phyloP scores from a whole-genome alignment of 2,888 invertebrate genomes.

The Drosophila parthenogenetica region DNA sequence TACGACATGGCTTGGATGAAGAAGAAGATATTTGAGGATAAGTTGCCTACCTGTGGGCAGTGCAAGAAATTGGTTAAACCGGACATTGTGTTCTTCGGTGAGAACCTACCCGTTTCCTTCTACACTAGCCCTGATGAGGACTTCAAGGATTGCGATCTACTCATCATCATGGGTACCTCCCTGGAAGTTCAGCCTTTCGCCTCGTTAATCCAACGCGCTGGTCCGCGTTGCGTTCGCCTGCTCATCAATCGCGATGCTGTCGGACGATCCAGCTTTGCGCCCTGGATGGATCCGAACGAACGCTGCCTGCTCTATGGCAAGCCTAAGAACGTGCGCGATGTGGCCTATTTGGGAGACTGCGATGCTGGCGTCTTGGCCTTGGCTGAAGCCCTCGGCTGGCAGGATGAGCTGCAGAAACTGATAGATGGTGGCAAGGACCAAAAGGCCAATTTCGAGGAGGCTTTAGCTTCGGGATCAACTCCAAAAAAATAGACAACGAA shows the following conservation, averaged over 20 bases:
- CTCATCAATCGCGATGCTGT: conserved; percentile 95
- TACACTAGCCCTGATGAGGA: conserved; percentile 89
- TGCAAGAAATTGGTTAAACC: conserved; percentile 95
- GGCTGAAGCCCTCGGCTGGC: conserved; percentile 92
- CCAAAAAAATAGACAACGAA: conserved; percentile 2
- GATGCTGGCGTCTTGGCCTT: conserved; percentile 91
- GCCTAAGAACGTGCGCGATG: conserved; percentile 88
- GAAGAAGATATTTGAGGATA: conserved; percentile 90
- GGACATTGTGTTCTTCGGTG: conserved; percentile 98
- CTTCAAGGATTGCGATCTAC: conserved; percentile 93
- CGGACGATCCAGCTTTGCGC: conserved; percentile 85
- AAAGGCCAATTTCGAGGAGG: conserved; percentile 3
- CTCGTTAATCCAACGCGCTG: conserved; percentile 91
- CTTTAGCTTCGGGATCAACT: background rate
- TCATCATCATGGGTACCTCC: conserved; percentile 98
- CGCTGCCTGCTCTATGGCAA: conserved; percentile 89
- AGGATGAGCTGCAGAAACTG: conserved; percentile 88
- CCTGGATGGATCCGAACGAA: conserved; percentile 84
- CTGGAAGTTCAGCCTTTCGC: conserved; percentile 98
- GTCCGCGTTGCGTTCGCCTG: conserved; percentile 91
- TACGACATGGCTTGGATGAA: conserved; percentile 94
- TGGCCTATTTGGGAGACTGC: conserved; percentile 93
- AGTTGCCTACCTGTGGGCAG: conserved; percentile 91
- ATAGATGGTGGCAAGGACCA: conserved; percentile 87
- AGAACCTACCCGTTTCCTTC: conserved; percentile 93